Conservation (phyloP, 2,888 invertebrate genomes). For the Allophyes oxyacanthae region DNA sequence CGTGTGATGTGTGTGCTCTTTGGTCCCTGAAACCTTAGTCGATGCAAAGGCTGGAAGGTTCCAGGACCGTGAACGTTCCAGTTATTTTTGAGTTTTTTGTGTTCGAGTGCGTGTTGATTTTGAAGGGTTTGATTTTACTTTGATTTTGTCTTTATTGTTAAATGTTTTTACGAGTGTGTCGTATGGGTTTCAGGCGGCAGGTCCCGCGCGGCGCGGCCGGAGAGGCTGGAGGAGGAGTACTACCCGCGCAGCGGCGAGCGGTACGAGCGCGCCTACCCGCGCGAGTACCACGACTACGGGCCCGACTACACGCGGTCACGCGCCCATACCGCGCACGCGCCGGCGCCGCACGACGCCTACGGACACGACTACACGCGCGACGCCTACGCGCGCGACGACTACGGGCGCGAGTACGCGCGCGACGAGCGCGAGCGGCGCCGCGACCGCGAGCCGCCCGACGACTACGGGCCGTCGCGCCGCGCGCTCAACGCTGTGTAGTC, state of each 20-base stretch:
- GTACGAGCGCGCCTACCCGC: slow-evolving; percentile 69
- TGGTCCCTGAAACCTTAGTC: slow-evolving; percentile 39
- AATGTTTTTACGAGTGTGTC: background rate
- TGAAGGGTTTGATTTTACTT: slow-evolving; percentile 32
- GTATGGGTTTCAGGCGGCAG: slow-evolving; percentile 71
- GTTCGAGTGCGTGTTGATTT: slow-evolving; percentile 57
- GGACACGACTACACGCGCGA: slow-evolving; percentile 78
- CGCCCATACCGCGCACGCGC: slow-evolving; percentile 52
- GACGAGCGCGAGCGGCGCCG: slow-evolving; percentile 82
- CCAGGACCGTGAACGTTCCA: slow-evolving; percentile 21
- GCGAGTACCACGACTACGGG: slow-evolving; percentile 63
- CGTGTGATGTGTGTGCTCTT: slow-evolving; percentile 57
- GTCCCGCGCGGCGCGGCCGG: slow-evolving; percentile 85
- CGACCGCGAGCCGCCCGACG: slow-evolving; percentile 83
- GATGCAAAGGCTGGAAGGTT: slow-evolving; percentile 42
- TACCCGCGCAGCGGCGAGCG: slow-evolving; percentile 76
- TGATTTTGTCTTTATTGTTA: background rate
- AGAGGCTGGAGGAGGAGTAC: slow-evolving; percentile 89
- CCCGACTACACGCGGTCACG: slow-evolving; percentile 59
- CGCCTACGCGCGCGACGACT: slow-evolving; percentile 77
- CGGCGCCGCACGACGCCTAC: slow-evolving; percentile 66
- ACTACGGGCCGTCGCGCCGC: slow-evolving; percentile 91
- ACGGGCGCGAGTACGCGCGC: slow-evolving; percentile 85
- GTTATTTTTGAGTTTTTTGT: slow-evolving; percentile 57
- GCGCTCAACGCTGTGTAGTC: slow-evolving; percentile 93